Evolutionary conservation across 2,888 invertebrate species (phyloP), one percentile per base, ranked within the genome.

Genomic region (Acleris emargana): DNA sequence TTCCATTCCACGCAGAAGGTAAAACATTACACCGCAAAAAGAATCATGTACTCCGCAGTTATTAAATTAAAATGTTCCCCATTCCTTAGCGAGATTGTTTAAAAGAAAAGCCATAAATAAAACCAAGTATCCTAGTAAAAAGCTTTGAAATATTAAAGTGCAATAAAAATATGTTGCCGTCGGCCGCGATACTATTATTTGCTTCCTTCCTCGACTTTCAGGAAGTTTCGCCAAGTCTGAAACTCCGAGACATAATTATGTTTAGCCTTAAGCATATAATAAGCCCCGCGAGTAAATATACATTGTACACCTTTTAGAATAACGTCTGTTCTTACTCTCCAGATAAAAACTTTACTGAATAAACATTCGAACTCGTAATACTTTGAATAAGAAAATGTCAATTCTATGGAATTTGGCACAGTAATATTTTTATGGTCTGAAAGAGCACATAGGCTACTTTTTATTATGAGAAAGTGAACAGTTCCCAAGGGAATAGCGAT

Each of bases 141-240:
- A 61, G 66, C 66, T 66, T 66, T 61, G 52, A 66, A 66, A 66
- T 61, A 66, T 66, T 61, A 61, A 66, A 66, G 57, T 57, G 66
- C 66, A 61, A 61, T 61, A 66, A 66, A 66, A 66, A 66, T 57
- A 52, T 55, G 64, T 60, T 45, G 61, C 50, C 50, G 50, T n/a
- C 45, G 16, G 55, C 47, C 61, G 54, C 43, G 42, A 42, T 61
- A 55, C 50, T 62, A 61, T 66, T 66, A 66, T 66, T 66, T 66
- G 42, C 60, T 50, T 62, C 57, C 60, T 57, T 55, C 22, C 47
- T 38, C 51, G 60, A 63, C 45, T 61, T 61, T 57, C 38, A 57
- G 66, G 25, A 66, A 58, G 20, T 20, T 60, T 11, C 16, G 38
- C 16, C 32, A 32, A 43, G 45, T 57, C 55, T 32, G 50, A 51